Evolutionary conservation across 2,113 vertebrate genomes (phyloP).

Genomic region (Manacus vitellinus): DNA sequence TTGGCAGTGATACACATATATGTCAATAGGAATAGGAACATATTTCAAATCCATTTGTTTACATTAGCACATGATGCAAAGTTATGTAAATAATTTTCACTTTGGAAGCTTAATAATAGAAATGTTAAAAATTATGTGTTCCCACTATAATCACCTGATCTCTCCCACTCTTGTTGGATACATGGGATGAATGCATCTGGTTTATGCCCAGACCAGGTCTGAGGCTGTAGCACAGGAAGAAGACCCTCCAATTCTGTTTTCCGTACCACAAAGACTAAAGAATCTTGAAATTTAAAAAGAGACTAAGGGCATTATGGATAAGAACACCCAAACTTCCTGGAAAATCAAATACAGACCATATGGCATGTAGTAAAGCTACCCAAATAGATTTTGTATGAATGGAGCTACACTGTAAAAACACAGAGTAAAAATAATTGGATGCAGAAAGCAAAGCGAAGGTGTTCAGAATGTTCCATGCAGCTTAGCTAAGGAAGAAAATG

Average conservation of each 20-base stretch:
- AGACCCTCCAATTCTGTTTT: background rate
- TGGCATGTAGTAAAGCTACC: background rate
- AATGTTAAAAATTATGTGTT: background rate
- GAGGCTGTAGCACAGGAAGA: background rate
- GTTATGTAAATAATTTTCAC: background rate
- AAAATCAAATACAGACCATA: background rate
- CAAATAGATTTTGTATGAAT: background rate
- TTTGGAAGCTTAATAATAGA: background rate
- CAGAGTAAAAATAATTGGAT: background rate
- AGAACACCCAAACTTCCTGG: background rate
- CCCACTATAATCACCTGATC: background rate
- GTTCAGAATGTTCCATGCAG: background rate
- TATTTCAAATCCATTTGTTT: background rate
- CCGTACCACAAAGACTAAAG: background rate
- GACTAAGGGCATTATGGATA: background rate
- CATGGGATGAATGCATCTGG: accelerated
- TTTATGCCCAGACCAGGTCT: background rate
- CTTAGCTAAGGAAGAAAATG: background rate
- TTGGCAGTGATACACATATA: background rate
- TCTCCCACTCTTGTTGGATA: background rate
- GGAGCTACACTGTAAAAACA: background rate
- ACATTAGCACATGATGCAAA: background rate
- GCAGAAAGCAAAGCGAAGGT: background rate
- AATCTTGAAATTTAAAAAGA: background rate
- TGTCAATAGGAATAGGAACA: background rate